Base-by-base conservation (phyloP, 2,113 vertebrate genomes). In the Lepisosteus osseus region DNA sequence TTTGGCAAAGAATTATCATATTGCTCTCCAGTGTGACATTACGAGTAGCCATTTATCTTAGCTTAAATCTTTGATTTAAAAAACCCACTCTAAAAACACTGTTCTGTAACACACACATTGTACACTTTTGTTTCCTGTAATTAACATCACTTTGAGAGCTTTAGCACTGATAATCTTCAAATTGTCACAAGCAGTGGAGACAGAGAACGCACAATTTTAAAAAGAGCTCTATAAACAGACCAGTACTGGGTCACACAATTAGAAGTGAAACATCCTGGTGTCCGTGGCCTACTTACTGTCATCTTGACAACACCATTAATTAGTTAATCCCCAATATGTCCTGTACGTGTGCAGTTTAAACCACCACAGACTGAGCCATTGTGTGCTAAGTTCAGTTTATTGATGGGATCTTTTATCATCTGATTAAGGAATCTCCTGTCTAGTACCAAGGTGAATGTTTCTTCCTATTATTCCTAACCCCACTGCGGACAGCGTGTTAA, bases 151-250 rank as follows among this genome's bases (percentile, higher is more conserved):
- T 47, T 8, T 79, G 76, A 77, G 75, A 65, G 17, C 76, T 76
- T 84, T 66, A 83, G 76, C 29, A 69, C 61, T 70, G 70, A 71
- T 75, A 77, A 72, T 68, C 65, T 73, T 72, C 71, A 74, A 73
- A 69, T 76, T 74, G 67, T 76, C 17, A 80, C 72, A 72, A 69
- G 61, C 45, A 57, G 78, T 76, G 76, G 82, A 78, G 77, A 74
- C 76, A 75, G 64, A 57, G 72, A 29, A 66, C 72, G 75, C 83
- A 79, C 69, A 77, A 43, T 80, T 74, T 17, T 14, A 79, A 78
- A 80, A 82, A 78, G 73, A 72, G 77, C 72, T 83, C 72, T 72
- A 80, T 81, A 79, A 77, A 80, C 70, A 77, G 76, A 74, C 72
- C 78, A 74, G 80, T 78, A 79, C 66, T 71, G 70, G 66, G 1